Conservation (phyloP, 2,113 vertebrate species). For the Forbesichthys papilliferus region DNA sequence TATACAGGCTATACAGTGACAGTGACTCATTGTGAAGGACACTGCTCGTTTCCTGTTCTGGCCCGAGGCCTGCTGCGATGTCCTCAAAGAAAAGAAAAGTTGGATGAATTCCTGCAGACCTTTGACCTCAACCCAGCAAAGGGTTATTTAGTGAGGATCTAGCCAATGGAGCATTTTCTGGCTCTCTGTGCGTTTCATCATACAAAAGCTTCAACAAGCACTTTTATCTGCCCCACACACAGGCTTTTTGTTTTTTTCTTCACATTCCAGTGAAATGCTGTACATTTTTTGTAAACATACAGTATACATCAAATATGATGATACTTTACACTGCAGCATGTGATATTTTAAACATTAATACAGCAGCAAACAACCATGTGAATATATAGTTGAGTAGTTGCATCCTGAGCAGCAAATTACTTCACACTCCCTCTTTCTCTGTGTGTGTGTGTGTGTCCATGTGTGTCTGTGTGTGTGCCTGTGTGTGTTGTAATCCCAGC, state of each 20-base stretch:
- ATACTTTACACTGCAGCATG: too few species aligned
- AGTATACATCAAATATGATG: too few species aligned
- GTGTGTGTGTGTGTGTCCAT: too few species aligned
- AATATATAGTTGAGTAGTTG: too few species aligned
- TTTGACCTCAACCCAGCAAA: slow-evolving; percentile 24
- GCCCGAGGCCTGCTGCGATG: slow-evolving; percentile 34
- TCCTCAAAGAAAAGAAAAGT: slow-evolving; percentile 30
- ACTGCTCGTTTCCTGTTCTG: slow-evolving; percentile 51
- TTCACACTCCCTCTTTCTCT: too few species aligned
- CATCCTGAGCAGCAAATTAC: too few species aligned
- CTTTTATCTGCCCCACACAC: not conserved
- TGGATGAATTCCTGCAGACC: slow-evolving; percentile 24
- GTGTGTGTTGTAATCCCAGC: too few species aligned
- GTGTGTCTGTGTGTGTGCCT: too few species aligned
- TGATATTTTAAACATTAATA: too few species aligned
- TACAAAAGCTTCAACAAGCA: not conserved
- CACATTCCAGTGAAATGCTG: not conserved
- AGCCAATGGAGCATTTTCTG: slow-evolving; percentile 2
- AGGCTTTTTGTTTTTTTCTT: too few species aligned
- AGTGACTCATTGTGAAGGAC: slow-evolving; percentile 36
- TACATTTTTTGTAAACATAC: too few species aligned
- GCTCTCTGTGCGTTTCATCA: not conserved
- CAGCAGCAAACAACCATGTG: too few species aligned
- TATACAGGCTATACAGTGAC: slow-evolving; percentile 37
- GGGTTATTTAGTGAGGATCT: slow-evolving; percentile 1